Conservation (phyloP, 92 coral and sea anemone genomes). For the Actinostola sp. region DNA sequence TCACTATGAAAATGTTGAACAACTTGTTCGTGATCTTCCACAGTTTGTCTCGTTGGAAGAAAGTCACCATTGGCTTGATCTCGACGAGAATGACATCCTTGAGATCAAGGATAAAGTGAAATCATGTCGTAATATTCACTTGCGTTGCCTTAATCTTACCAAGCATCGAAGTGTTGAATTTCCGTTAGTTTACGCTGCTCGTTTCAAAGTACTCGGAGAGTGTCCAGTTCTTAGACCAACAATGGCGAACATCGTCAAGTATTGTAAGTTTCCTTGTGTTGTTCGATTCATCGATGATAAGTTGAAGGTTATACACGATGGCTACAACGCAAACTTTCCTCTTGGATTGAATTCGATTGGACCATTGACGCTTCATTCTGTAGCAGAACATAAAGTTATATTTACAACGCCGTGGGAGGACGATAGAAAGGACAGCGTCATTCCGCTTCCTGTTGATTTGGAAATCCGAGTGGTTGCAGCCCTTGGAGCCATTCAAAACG, state of each 20-base stretch:
- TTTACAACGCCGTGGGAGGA: conserved; percentile 29
- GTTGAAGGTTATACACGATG: conserved; percentile 11
- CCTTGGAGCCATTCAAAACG: conserved; percentile 21
- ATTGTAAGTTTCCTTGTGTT: conserved; percentile 19
- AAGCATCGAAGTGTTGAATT: conserved; percentile 5
- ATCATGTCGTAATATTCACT: neutral
- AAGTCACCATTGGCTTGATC: conserved; percentile 10
- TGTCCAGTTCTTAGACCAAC: conserved; percentile 9
- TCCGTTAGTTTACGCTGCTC: conserved; percentile 14
- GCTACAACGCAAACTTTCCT: neutral
- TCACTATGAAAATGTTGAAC: conserved; percentile 44
- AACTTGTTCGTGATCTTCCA: conserved; percentile 47
- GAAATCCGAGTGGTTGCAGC: conserved; percentile 29
- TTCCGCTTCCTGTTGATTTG: conserved; percentile 23
- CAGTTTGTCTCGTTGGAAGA: conserved; percentile 33
- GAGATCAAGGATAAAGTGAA: neutral
- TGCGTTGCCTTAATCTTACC: conserved; percentile 2
- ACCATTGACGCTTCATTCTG: neutral
- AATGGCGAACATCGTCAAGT: conserved; percentile 4
- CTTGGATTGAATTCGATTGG: conserved; percentile 11
- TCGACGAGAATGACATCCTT: conserved; percentile 12
- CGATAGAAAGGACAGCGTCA: neutral
- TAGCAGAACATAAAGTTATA: conserved; percentile 5
- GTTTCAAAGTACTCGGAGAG: conserved; percentile 23
- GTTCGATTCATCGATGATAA: conserved; percentile 22